These are phyloP conservation scores for Cairina moschata DNA, from an alignment of 2,113 vertebrate genomes.

Conservation along the genomic window DNA sequence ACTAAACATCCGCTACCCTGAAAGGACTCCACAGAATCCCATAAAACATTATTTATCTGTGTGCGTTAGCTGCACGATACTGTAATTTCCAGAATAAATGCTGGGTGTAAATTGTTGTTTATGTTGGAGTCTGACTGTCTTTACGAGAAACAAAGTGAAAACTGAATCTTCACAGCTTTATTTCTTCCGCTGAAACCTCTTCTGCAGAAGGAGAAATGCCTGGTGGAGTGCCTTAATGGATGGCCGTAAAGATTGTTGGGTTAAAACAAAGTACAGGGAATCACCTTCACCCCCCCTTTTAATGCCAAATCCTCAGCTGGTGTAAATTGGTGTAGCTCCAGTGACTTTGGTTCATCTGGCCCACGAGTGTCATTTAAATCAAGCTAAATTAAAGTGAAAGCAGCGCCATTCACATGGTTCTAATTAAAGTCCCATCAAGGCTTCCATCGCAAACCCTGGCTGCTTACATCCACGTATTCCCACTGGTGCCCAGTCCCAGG, in stretches of 20 bases:
- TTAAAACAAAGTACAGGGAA: constrained; percentile 71
- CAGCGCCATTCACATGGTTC: constrained; percentile 19
- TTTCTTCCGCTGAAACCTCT: constrained; percentile 76
- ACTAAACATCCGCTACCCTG: constrained; percentile 77
- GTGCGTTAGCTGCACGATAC: constrained; percentile 80
- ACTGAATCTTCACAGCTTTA: constrained; percentile 78
- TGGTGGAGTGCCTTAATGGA: constrained; percentile 68
- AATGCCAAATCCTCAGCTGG: constrained; percentile 58
- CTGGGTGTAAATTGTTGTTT: constrained; percentile 83
- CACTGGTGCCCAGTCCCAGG: not conserved
- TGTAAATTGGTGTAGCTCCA: constrained; percentile 54
- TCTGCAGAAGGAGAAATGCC: constrained; percentile 65
- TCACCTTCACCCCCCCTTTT: constrained; percentile 52
- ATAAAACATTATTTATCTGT: constrained; percentile 85
- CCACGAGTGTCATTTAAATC: constrained; percentile 73
- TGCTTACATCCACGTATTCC: not conserved
- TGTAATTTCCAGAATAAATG: constrained; percentile 85
- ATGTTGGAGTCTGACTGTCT: constrained; percentile 82
- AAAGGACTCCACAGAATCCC: constrained; percentile 81
- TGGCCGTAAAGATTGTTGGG: constrained; percentile 70
- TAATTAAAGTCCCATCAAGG: constrained; percentile 53
- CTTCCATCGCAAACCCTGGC: not conserved
- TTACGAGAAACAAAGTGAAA: constrained; percentile 85
- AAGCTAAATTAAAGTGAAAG: constrained; percentile 75
- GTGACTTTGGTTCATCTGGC: constrained; percentile 52